Evolutionary conservation across 2,113 vertebrate genomes (phyloP), one percentile per base, ranked within the genome.

Genomic region (Phalacrocorax aristotelis): DNA sequence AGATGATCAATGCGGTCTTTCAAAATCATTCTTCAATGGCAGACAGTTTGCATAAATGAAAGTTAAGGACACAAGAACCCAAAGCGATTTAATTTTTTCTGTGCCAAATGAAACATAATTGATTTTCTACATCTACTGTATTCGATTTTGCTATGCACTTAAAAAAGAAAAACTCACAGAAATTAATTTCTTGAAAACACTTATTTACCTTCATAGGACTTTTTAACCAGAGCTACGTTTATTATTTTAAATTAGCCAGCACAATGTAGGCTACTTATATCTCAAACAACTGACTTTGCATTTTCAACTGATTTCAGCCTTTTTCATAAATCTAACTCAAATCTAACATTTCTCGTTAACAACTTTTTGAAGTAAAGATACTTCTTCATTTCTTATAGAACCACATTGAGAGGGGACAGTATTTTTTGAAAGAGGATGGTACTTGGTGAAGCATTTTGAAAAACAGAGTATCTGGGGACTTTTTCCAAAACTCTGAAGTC

Each of bases 11-110:
- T 90, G 72, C 15, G 16, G 48, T 61, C 84, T 90, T 90, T 90
- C 46, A 84, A 77, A 82, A 84, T 51, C 75, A 81, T 88, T 94
- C 51, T 92, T 90, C 90, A 93, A 15, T 58, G 44, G 62, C 42
- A 96, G 70, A 69, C 52, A 92, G 85, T 66, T 87, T 93, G 78
- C 83, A 95, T 92, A 95, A 93, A 91, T 92, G 76, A 83, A 94
- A 93, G 66, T 83, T 84, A 84, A 95, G 70, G 60, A 86, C 26
- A 78, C 32, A n/a, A 69, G 78, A 88, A 90, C 54, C 18, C 36
- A 57, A 79, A 69, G 27, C 5, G 5, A 66, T 95, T 93, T 61
- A 52, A 48, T 72, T 83, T 95, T 93, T 87, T 51, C 46, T 3
- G 4, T 13, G 10, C 20, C 52, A 87, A 87, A 93, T 78, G 89